These are phyloP conservation scores for Marcusenius ussheri DNA, from an alignment of 2,113 vertebrate genomes.

Conservation along the genomic window DNA sequence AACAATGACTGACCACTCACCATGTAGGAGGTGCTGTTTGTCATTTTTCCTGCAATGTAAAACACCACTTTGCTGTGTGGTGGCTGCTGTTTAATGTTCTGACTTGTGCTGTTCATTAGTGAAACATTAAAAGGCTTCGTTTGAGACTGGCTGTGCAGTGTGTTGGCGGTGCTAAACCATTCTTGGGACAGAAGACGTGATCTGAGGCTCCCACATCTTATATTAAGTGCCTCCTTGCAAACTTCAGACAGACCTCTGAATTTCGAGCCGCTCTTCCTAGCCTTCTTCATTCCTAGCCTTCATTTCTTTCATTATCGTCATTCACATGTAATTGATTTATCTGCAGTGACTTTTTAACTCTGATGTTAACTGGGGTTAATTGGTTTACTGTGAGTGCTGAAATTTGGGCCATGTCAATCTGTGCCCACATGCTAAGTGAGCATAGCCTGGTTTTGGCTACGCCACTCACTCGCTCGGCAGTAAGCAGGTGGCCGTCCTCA, in stretches of 20 bases:
- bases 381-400: background rate
- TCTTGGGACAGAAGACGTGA: background rate
- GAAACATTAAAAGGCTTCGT: background rate
- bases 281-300: background rate
- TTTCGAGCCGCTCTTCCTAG: background rate
- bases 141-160: background rate
- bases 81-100: background rate
- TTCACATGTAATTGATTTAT: background rate
- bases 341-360: background rate
- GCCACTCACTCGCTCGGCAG: background rate
- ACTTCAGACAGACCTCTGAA: background rate
- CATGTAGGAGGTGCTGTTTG: background rate
- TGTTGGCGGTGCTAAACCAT: background rate
- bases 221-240: background rate
- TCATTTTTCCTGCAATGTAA: background rate
- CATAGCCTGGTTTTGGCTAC: background rate
- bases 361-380: background rate
- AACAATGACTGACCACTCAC: background rate
- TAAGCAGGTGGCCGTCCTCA: slow-evolving; percentile 36
- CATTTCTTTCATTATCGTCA: background rate
- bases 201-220: background rate
- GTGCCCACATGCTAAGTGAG: background rate
- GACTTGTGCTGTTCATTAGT: background rate
- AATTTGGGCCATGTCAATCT: background rate
- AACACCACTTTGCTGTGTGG: too few species aligned